Percentiles rank a stretch among this genome's conserved stretches.
Evolutionary conservation across 2,797 vertebrate genomes (phyloP).

Genomic region (Cyclura pinguis): DNA sequence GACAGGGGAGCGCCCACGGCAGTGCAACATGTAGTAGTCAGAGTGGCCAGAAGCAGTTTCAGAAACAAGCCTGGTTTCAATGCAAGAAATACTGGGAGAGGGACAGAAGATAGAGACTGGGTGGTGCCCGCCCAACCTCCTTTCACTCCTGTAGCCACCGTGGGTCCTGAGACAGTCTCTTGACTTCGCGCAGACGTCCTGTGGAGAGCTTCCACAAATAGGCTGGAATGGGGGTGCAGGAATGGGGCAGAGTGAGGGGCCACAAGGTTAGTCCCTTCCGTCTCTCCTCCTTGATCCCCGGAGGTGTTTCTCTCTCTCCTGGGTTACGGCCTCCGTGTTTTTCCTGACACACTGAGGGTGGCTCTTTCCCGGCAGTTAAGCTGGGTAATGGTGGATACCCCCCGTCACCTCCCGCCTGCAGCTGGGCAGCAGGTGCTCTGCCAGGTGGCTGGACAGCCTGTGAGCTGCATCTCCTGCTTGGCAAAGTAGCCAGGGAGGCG

Average conservation of each 20-base stretch:
- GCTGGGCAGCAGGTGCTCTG: too few relatives aligned
- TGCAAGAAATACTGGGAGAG: neutral
- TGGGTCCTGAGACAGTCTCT: neutral
- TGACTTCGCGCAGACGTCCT: neutral
- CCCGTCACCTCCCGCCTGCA: neutral
- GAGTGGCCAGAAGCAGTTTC: too few relatives aligned
- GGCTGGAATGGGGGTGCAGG: neutral
- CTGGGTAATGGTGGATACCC: neutral
- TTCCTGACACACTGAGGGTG: too few relatives aligned
- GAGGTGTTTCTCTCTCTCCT: neutral
- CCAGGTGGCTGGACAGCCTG: neutral
- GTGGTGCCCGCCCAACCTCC: too few relatives aligned
- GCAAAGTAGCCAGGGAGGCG: neutral
- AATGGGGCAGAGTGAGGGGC: neutral
- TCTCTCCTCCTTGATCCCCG: neutral
- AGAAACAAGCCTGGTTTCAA: neutral
- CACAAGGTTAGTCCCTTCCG: neutral
- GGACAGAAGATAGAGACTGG: neutral
- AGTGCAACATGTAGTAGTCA: too few relatives aligned
- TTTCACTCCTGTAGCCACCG: too few relatives aligned
- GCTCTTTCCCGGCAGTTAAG: neutral
- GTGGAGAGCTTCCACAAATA: neutral
- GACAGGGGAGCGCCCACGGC: too few relatives aligned
- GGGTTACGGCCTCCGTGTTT: neutral
- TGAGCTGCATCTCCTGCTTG: neutral